Percentiles rank a stretch among this genome's conserved stretches.
phyloP scores from a whole-genome alignment of 2,797 vertebrate genomes.

The Syndactyla subalaris region DNA sequence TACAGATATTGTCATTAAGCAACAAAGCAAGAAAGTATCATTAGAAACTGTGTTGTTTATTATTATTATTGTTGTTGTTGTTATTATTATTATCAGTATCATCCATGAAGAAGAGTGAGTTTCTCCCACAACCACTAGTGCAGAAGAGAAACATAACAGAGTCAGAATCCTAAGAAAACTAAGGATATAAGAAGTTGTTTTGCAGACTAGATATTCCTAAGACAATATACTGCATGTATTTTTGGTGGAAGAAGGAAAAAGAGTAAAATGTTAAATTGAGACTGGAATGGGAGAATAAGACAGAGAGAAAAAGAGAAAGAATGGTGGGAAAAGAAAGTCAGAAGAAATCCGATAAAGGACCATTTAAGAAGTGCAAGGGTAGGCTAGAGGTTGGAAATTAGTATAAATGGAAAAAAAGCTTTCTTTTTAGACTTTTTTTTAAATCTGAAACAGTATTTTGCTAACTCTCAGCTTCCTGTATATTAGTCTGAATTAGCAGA shows the following conservation, averaged over 20 bases:
- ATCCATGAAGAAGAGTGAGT: neutral
- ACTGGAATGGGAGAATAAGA: neutral
- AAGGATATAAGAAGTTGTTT: neutral
- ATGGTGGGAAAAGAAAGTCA: neutral
- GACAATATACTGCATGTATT: neutral
- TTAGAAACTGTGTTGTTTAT: neutral
- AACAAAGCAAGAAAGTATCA: neutral
- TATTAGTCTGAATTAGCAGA: constrained; percentile 61
- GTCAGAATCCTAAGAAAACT: neutral
- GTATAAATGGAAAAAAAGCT: constrained; percentile 20
- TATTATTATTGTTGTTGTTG: neutral
- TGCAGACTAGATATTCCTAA: neutral
- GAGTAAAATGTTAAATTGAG: neutral
- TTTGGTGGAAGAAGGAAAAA: neutral
- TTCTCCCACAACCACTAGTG: neutral
- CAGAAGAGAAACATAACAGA: neutral
- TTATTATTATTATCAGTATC: neutral
- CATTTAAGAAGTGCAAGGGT: neutral
- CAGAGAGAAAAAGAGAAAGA: neutral
- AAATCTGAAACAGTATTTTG: constrained; percentile 2
- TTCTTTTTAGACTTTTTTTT: neutral
- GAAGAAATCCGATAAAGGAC: neutral
- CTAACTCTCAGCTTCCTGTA: constrained; percentile 2
- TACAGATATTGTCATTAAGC: neutral
- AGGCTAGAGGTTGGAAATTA: neutral